Conservation (phyloP, 2,113 vertebrate genomes). For the Paraplagusia blochii region DNA sequence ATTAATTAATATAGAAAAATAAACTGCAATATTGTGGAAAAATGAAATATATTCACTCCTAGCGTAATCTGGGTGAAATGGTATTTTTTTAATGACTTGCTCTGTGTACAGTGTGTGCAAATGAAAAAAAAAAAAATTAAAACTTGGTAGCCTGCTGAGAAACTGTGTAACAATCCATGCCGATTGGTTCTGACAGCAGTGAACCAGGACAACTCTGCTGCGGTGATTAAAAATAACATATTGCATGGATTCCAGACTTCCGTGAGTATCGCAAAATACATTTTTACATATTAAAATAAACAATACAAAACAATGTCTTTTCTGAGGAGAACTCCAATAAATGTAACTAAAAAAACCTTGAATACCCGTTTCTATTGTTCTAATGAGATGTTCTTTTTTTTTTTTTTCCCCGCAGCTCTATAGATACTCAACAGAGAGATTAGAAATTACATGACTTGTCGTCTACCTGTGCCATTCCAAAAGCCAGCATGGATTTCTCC, state of each 20-base stretch:
- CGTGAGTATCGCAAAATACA: too few species aligned
- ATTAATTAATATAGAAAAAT: too few species aligned
- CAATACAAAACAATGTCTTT: too few species aligned
- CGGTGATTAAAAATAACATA: conserved; percentile 14
- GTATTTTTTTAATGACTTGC: not conserved
- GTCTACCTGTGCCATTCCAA: not conserved
- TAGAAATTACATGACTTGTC: too few species aligned
- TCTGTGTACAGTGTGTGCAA: conserved; percentile 8
- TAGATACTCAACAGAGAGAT: too few species aligned
- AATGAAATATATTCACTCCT: conserved; percentile 16
- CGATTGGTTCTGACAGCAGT: conserved; percentile 6
- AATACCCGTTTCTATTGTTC: too few species aligned
- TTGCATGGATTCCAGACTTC: not conserved
- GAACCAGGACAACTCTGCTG: conserved; percentile 9
- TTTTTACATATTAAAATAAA: too few species aligned
- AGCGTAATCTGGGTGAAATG: conserved; percentile 1
- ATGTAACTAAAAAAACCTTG: too few species aligned
- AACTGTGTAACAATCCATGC: conserved; percentile 2
- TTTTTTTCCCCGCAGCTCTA: too few species aligned
- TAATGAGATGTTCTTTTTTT: too few species aligned
- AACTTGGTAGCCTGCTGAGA: conserved; percentile 6
- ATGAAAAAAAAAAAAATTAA: conserved; percentile 19
- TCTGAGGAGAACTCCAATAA: too few species aligned
- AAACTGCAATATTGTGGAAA: too few species aligned
- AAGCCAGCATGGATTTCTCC: not conserved